A percentile compares a stretch with the other conserved stretches of the same genome.
Evolutionary conservation across 2,113 vertebrate species (phyloP).

Genomic region (Odocoileus hemionus): DNA sequence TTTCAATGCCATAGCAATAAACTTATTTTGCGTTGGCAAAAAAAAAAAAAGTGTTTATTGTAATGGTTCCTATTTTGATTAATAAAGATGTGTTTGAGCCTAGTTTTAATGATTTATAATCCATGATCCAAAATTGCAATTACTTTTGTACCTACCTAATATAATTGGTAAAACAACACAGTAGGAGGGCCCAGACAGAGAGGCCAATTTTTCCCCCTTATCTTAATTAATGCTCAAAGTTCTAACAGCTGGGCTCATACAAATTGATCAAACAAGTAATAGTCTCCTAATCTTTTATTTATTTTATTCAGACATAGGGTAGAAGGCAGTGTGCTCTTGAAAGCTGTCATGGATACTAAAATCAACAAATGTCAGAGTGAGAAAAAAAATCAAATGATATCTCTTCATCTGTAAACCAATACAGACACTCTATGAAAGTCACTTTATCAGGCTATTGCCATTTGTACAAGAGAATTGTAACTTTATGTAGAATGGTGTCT

Average conservation of each 20-base stretch:
- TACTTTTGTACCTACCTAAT: not conserved
- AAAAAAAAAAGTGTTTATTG: not conserved
- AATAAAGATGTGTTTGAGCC: not conserved
- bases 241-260: conserved; percentile 27
- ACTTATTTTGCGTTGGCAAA: not conserved
- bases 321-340: not conserved
- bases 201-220: not conserved
- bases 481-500: not conserved
- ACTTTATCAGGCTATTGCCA: not conserved
- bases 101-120: not conserved
- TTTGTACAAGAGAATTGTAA: not conserved
- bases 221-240: conserved; percentile 2
- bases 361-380: not conserved
- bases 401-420: not conserved
- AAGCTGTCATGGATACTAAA: not conserved
- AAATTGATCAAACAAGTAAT: conserved; percentile 53
- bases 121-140: not conserved
- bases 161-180: conserved; percentile 21
- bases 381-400: not conserved
- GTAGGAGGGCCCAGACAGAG: not conserved
- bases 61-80: not conserved
- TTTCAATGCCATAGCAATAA: not conserved
- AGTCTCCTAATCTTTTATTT: conserved; percentile 25
- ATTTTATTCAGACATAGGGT: not conserved
- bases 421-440: not conserved